Base-by-base conservation (phyloP, 2,113 vertebrate genomes). In the Vulpes lagopus region DNA sequence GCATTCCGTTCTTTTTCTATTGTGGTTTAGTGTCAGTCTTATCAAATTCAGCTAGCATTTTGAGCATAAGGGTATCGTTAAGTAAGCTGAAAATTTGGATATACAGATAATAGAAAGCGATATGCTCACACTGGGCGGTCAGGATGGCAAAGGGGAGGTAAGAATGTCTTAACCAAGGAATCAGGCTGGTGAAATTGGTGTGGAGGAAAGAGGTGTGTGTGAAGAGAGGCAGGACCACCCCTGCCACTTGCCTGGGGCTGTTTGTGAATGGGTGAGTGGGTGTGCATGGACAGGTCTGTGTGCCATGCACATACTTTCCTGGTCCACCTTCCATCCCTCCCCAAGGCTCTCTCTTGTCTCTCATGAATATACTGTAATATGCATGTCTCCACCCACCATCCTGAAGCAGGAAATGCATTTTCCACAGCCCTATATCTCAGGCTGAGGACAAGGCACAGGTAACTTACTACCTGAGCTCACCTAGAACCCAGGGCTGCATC, bases 21-120 rank as follows among this genome's bases (percentile, higher is more conserved):
- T 57, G 25, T 85, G n/a, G 11, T 27, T 84, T 84, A 38, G 67
- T 92, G 80, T 89, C 38, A 38, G 25, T 73, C n/a, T 51, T 62
- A n/a, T 62, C 59, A 30, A 27, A 38, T 38, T 69, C 67, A 89
- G 83, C 57, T 85, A 88, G 20, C 30, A 64, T 84, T 96, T 65
- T 64, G 51, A 76, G 7, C 73, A 65, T 15, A 20, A 91, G 19
- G 11, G 5, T 83, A 32, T 30, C 35, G 14, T 19, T 15, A 79
- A 64, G 32, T 57, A 69, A 85, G 43, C 19, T 17, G 35, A 69
- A 71, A 86, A 65, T 89, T 11, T 60, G 57, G 32, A 19, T 25
- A 8, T 23, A 1, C 38, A 35, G 69, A 9, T 32, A 23, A 12
- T 12, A 19, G 60, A 59, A 65, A 57, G 30, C 49, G 71, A 60